These are phyloP conservation scores for Fukomys damarensis DNA, from an alignment of 2,113 vertebrate genomes.

Conservation along the genomic window DNA sequence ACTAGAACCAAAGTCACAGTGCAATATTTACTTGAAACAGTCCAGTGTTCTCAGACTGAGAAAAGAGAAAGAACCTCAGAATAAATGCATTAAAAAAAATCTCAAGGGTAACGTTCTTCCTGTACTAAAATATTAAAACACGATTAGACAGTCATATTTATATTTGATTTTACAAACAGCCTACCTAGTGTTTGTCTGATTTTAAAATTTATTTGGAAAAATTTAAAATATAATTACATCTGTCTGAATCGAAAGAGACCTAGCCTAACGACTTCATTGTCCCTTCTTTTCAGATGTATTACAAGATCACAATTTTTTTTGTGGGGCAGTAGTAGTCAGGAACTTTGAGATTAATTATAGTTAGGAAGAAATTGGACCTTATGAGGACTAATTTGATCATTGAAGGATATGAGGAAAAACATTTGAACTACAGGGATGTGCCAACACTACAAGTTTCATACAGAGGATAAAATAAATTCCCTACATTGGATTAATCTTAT, in stretches of 20 bases:
- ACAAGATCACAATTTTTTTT: background rate
- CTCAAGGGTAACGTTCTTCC: background rate
- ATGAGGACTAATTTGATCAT: background rate
- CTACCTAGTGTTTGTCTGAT: background rate
- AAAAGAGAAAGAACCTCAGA: background rate
- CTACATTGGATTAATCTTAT: background rate
- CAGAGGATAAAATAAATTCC: background rate
- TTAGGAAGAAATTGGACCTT: background rate
- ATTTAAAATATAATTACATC: background rate
- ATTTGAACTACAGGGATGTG: background rate
- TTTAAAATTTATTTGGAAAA: background rate
- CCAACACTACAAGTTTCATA: background rate
- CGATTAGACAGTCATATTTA: background rate
- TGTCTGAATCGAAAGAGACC: background rate
- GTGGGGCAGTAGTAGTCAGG: background rate
- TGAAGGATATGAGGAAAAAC: background rate
- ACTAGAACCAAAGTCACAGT: background rate
- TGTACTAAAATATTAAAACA: background rate
- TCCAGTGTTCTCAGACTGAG: background rate
- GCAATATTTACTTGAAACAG: background rate
- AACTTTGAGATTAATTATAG: background rate
- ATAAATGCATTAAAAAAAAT: background rate
- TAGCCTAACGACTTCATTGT: background rate
- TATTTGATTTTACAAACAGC: background rate
- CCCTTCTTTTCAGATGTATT: background rate